Evolutionary conservation across 1,140 invertebrate genomes (phyloP).

Genomic region (Geopemphigus sp.): DNA sequence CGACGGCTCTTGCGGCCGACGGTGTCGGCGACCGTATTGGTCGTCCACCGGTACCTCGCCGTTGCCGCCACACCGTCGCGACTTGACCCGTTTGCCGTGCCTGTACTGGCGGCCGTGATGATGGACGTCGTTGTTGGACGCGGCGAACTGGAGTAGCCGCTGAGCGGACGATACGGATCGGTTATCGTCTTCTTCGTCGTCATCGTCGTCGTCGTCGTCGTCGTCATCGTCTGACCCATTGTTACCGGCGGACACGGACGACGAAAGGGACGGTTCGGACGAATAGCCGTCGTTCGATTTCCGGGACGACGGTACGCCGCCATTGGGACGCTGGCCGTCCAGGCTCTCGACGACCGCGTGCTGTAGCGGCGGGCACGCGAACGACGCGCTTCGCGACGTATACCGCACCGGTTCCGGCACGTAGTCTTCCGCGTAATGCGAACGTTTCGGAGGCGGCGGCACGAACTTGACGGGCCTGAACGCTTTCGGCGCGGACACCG

Average conservation of each 20-base stretch:
- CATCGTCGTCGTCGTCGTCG: conserved; percentile 38
- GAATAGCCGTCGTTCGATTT: conserved; percentile 51
- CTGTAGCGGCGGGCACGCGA: conserved; percentile 2
- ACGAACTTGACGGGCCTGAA: conserved; percentile 41
- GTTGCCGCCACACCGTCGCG: background rate
- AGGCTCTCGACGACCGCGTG: background rate
- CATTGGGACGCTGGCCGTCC: too few species aligned
- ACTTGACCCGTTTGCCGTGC: conserved; percentile 43
- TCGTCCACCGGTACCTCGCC: too few species aligned
- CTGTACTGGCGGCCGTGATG: background rate
- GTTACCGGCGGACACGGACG: conserved; percentile 26
- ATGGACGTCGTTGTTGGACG: conserved; percentile 11
- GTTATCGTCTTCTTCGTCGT: background rate
- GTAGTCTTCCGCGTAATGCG: conserved; percentile 44
- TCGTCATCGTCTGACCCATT: conserved; percentile 30
- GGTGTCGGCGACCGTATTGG: too few species aligned
- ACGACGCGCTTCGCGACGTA: conserved; percentile 51
- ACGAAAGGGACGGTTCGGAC: conserved; percentile 54
- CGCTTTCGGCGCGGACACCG: background rate
- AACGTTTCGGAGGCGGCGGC: conserved; percentile 57
- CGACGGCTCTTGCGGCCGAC: background rate
- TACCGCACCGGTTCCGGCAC: conserved; percentile 55
- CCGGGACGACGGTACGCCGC: background rate
- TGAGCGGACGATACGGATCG: conserved; percentile 23
- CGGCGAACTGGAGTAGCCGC: conserved; percentile 6